These are phyloP conservation scores for Physella acuta DNA, from an alignment of 1,140 invertebrate species.

Conservation along the genomic window DNA sequence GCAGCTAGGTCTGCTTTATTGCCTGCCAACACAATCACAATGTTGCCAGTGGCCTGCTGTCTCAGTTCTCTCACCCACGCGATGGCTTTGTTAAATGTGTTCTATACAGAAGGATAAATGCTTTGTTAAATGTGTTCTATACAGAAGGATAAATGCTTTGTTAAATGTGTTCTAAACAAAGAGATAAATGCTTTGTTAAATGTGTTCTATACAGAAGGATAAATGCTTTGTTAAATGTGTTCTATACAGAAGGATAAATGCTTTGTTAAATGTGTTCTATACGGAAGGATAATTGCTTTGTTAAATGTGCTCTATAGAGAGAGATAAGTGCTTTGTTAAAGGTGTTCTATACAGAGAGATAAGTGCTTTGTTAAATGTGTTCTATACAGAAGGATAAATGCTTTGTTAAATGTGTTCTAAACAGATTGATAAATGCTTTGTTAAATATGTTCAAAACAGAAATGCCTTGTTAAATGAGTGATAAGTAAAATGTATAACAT, in stretches of 20 bases:
- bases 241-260: slow-evolving; percentile 67
- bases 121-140: slow-evolving; percentile 79
- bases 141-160: slow-evolving; percentile 11
- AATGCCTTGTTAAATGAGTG: no score
- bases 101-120: slow-evolving; percentile 61
- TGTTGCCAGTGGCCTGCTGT: slow-evolving; percentile 93
- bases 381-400: slow-evolving; percentile 61
- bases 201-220: slow-evolving; percentile 73
- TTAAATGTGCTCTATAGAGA: slow-evolving; percentile 84
- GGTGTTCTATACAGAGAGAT: slow-evolving; percentile 73
- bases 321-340: slow-evolving; percentile 87
- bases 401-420: slow-evolving; percentile 84
- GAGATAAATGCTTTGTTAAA: slow-evolving; percentile 63
- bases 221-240: slow-evolving; percentile 73
- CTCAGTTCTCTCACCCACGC: slow-evolving; percentile 99
- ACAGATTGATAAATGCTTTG: slow-evolving; percentile 13
- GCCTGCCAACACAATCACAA: slow-evolving; percentile 80
- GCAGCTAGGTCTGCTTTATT: slow-evolving; percentile 97
- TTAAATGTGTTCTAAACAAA: slow-evolving; percentile 79
- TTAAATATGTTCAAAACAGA: slow-evolving; percentile 79
- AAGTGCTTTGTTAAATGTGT: slow-evolving; percentile 97
- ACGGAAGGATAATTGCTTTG: slow-evolving; percentile 70
- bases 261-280: slow-evolving; percentile 93
- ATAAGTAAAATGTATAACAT: no score
- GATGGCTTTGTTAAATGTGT: slow-evolving; percentile 96